These are phyloP conservation scores for Zhuqinia jingwanae DNA, from an alignment of 2,888 invertebrate species.

Conservation along the genomic window DNA sequence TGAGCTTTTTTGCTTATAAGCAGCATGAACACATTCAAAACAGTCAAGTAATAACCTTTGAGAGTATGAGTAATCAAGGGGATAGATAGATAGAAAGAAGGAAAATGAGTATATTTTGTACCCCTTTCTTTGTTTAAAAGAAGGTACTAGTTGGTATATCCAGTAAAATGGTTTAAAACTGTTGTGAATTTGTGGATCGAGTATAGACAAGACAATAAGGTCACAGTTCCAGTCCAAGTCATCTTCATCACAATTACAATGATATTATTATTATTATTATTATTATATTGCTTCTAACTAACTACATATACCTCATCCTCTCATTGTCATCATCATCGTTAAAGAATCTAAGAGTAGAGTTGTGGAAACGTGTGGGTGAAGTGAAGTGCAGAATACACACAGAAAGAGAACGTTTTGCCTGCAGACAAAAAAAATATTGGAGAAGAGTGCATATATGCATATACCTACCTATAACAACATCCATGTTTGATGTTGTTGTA, in stretches of 20 bases:
- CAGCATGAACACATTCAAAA: too few species aligned
- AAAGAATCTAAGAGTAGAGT: conserved; percentile 42
- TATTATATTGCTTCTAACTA: conserved; percentile 36
- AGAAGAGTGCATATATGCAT: conserved; percentile 22
- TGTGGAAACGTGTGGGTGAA: conserved; percentile 40
- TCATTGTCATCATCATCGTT: conserved; percentile 32
- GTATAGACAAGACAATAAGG: conserved; percentile 48
- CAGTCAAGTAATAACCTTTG: too few species aligned
- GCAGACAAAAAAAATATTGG: conserved; percentile 39
- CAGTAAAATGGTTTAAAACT: background rate
- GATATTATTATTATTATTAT: too few species aligned
- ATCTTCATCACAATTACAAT: conserved; percentile 68
- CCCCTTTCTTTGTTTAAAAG: too few species aligned
- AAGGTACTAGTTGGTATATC: too few species aligned
- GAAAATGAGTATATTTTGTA: too few species aligned
- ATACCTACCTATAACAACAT: too few species aligned
- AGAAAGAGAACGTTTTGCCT: conserved; percentile 33
- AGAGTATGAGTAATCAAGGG: too few species aligned
- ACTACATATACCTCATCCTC: conserved; percentile 6
- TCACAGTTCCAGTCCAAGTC: conserved; percentile 63
- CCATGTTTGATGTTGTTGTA: too few species aligned
- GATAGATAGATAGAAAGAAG: too few species aligned
- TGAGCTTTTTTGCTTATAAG: too few species aligned
- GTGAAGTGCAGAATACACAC: conserved; percentile 19
- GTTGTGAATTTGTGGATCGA: background rate